Evolutionary conservation across 2,797 vertebrate genomes (phyloP), one percentile per base, ranked within the genome.

Genomic region (Erithacus rubecula): DNA sequence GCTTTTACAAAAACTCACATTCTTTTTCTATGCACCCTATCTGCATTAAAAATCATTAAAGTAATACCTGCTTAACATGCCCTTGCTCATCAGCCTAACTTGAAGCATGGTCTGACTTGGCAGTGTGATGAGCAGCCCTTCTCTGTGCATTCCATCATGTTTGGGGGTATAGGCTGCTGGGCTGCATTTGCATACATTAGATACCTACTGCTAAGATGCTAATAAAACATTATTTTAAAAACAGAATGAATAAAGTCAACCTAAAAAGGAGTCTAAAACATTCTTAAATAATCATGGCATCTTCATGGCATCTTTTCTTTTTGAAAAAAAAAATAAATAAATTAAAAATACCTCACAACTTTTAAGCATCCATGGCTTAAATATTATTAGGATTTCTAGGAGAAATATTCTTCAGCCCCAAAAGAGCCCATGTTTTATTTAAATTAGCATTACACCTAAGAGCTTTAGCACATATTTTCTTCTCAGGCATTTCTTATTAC

Each of bases 391-490:
- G 69, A 69, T 53, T 78, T 83, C 37, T 26, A 23, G 56, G 12
- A 87, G 41, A 70, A 85, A 92, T 51, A 77, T 41, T 70, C 91
- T 67, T 47, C 30, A 71, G 49, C 21, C 30, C 23, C 37, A 85
- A 18, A 0, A 60, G 24, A 83, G 43, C 26, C 81, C 41, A 39
- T 86, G 55, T 92, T 91, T 94, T 83, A 87, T 84, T 94, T 85
- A 91, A 95, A 93, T 94, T 75, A 94, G 58, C 65, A 68, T 78
- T 85, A 91, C 20, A 91, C 76, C 93, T 88, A 93, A 86, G 94
- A 96, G 82, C 76, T 91, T 88, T 78, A 91, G 87, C 72, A 78
- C 43, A 30, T 84, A 84, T 78, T 94, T 95, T 90, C 82, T 93
- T 93, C 93, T 78, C 53, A 89, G 68, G 51, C 39, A 88, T 62